Percentiles rank a stretch among this genome's conserved stretches.
phyloP scores from a whole-genome alignment of 2,797 vertebrate genomes.

The Phylloscopus collybita region DNA sequence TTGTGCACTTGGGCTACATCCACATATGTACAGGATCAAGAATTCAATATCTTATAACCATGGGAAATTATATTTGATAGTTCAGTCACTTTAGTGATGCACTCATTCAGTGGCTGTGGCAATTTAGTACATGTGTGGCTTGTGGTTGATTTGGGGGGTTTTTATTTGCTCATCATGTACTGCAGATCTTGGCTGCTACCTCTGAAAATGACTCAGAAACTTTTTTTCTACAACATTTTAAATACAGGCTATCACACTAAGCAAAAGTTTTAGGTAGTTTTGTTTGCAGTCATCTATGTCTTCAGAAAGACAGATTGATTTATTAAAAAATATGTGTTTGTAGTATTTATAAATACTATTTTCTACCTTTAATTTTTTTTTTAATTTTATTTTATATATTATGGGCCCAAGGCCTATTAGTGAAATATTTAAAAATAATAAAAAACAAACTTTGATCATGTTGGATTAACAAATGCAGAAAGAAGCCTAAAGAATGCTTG shows the following conservation, averaged over 20 bases:
- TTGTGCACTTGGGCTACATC: not conserved
- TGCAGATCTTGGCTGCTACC: not conserved
- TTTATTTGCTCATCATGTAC: not conserved
- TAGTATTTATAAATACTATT: not conserved
- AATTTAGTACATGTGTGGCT: not conserved
- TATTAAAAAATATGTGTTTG: not conserved
- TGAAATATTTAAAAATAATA: not conserved
- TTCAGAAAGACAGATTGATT: not conserved
- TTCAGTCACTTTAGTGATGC: not conserved
- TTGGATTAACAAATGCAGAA: not conserved
- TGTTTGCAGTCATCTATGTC: not conserved
- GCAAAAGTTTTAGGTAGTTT: not conserved
- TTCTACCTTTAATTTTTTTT: not conserved
- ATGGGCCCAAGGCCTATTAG: not conserved
- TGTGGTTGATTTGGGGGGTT: accelerated
- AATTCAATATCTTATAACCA: not conserved
- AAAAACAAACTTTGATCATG: not conserved
- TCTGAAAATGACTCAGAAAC: not conserved
- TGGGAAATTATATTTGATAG: not conserved
- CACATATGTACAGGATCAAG: not conserved
- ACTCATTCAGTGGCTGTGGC: not conserved
- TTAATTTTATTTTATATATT: not conserved
- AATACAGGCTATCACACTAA: not conserved
- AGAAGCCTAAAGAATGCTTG: not conserved
- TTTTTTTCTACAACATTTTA: not conserved